Percentiles rank a stretch among this genome's conserved stretches.
These are phyloP conservation scores for Sitta europaea DNA, from an alignment of 2,113 vertebrate species.

Conservation along the genomic window DNA sequence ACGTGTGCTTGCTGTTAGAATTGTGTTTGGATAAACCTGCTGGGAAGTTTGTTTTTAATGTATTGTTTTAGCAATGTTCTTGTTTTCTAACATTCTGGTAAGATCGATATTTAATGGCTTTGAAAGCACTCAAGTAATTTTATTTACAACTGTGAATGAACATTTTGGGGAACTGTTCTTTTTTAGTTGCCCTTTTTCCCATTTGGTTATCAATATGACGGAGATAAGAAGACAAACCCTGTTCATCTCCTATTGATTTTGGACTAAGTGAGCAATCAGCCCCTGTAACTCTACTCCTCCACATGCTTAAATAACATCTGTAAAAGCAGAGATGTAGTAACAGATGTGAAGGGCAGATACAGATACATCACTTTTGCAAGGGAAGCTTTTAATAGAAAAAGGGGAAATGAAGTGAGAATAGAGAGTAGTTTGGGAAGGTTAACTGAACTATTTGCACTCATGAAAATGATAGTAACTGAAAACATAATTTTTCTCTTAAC, in stretches of 20 bases:
- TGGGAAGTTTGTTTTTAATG: constrained; percentile 7
- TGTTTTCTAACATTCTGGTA: background rate
- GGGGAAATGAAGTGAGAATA: background rate
- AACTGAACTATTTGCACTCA: background rate
- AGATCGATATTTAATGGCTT: background rate
- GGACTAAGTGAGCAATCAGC: constrained; percentile 17
- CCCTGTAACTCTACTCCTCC: background rate
- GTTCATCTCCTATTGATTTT: constrained; percentile 34
- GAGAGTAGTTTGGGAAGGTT: background rate
- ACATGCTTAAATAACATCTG: background rate
- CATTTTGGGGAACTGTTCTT: background rate
- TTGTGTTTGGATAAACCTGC: background rate
- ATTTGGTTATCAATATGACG: constrained; percentile 11
- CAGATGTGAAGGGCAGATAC: background rate
- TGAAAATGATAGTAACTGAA: background rate
- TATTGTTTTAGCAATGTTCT: background rate
- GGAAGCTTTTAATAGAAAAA: constrained; percentile 14
- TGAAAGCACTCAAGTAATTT: background rate
- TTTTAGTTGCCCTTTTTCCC: background rate
- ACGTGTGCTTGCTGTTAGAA: background rate
- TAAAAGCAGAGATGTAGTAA: background rate
- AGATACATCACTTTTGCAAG: background rate
- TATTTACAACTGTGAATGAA: background rate
- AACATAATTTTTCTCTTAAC: background rate
- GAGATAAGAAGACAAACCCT: constrained; percentile 5